Evolutionary conservation across 2,797 vertebrate genomes (phyloP).

Genomic region (Chelon labrosus): DNA sequence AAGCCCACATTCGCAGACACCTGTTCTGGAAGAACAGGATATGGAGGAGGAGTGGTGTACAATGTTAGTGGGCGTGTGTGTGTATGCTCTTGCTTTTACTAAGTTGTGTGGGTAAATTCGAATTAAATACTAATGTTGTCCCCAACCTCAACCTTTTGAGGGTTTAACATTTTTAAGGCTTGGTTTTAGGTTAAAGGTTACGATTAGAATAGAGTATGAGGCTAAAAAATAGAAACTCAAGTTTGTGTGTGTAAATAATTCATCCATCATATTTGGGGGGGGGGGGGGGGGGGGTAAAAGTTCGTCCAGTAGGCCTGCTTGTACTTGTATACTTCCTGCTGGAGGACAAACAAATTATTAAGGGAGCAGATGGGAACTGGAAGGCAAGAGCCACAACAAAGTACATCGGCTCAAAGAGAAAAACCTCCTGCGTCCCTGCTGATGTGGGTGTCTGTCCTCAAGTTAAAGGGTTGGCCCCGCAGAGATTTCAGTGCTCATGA

Average conservation of each 20-base stretch:
- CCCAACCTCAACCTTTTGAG: too few species aligned
- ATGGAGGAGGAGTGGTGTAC: neutral
- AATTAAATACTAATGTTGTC: too few species aligned
- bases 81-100: too few species aligned
- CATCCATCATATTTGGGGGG: slow-evolving; percentile 20
- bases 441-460: slow-evolving; percentile 24
- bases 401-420: slow-evolving; percentile 5
- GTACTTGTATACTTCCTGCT: slow-evolving; percentile 44
- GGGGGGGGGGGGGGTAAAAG: slow-evolving; percentile 10
- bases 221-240: too few species aligned
- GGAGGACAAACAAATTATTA: slow-evolving; percentile 49
- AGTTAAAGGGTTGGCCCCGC: slow-evolving; percentile 22
- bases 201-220: too few species aligned
- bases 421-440: slow-evolving; percentile 12
- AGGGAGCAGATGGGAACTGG: slow-evolving; percentile 8
- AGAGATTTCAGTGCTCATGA: slow-evolving; percentile 30
- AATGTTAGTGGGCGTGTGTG: neutral
- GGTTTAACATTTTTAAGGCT: too few species aligned
- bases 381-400: slow-evolving; percentile 4
- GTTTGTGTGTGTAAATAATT: neutral
- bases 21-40: slow-evolving; percentile 18
- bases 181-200: too few species aligned
- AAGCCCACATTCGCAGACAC: neutral
- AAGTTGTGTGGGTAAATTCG: too few species aligned
- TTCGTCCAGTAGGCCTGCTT: slow-evolving; percentile 24